Conservation (phyloP, 2,113 vertebrate species). For the Amblyornis subalaris region DNA sequence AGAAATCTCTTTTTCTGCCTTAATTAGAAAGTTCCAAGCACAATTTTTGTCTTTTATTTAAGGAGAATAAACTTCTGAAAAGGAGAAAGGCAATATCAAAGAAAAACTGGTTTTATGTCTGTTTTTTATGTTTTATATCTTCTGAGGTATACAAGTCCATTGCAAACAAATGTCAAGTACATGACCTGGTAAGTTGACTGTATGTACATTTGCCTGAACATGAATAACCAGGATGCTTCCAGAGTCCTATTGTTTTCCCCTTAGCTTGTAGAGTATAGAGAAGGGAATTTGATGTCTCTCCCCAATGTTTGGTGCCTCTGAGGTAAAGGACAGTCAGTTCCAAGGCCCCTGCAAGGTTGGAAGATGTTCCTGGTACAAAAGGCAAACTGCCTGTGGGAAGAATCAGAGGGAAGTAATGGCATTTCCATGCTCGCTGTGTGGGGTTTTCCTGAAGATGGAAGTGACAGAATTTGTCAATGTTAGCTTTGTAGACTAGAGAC, state of each 20-base stretch:
- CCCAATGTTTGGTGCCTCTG: neutral
- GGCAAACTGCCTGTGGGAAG: neutral
- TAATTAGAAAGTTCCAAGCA: neutral
- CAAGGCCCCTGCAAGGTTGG: neutral
- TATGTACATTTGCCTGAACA: neutral
- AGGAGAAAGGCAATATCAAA: neutral
- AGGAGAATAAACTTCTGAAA: neutral
- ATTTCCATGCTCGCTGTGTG: neutral
- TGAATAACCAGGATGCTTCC: neutral
- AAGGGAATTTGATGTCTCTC: neutral
- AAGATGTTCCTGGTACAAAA: neutral
- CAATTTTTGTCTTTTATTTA: neutral
- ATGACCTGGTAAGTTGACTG: neutral
- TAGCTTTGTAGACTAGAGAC: neutral
- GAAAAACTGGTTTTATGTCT: neutral
- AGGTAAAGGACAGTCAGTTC: neutral
- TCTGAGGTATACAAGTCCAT: neutral
- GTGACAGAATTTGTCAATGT: neutral
- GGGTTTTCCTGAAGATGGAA: neutral
- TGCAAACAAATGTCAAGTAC: neutral
- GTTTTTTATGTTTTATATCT: neutral
- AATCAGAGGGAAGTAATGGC: neutral
- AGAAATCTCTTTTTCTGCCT: neutral
- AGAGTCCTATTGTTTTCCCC: neutral
- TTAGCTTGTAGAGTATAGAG: neutral